Percentiles rank a stretch among this genome's conserved stretches.
phyloP scores from a whole-genome alignment of 64 coral and sea anemone species.

The Platygyra sinensis region DNA sequence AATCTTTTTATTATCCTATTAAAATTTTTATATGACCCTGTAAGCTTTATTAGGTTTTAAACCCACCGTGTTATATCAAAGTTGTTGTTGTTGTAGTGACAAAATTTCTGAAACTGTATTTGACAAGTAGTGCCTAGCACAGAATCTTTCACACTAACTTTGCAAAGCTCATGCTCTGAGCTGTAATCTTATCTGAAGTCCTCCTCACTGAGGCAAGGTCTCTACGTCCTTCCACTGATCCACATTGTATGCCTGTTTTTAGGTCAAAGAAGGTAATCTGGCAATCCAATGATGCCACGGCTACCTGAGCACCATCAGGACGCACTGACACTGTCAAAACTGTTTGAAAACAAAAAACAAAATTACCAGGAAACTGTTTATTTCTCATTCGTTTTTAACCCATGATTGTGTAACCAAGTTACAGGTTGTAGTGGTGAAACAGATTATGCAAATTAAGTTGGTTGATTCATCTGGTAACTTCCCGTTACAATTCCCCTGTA shows the following conservation, averaged over 20 bases:
- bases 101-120: neutral
- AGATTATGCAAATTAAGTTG: neutral
- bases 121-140: no score
- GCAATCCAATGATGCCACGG: constrained; percentile 83
- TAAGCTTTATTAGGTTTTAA: no score
- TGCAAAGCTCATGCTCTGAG: constrained; percentile 54
- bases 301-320: constrained; percentile 87
- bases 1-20: no score
- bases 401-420: neutral
- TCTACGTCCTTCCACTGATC: constrained; percentile 83
- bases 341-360: constrained; percentile 1
- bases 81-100: no score
- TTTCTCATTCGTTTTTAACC: no score
- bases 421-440: neutral
- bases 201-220: constrained; percentile 74
- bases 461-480: no score
- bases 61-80: no score
- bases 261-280: constrained; percentile 90
- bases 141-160: neutral
- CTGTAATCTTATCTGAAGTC: constrained; percentile 77
- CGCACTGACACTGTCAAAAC: constrained; percentile 73
- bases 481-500: no score
- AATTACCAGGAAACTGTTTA: neutral
- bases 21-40: no score
- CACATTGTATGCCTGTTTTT: constrained; percentile 59